Percentiles rank a stretch among this genome's conserved stretches.
These are phyloP conservation scores for Mycteria americana DNA, from an alignment of 2,797 vertebrate species.

Conservation along the genomic window DNA sequence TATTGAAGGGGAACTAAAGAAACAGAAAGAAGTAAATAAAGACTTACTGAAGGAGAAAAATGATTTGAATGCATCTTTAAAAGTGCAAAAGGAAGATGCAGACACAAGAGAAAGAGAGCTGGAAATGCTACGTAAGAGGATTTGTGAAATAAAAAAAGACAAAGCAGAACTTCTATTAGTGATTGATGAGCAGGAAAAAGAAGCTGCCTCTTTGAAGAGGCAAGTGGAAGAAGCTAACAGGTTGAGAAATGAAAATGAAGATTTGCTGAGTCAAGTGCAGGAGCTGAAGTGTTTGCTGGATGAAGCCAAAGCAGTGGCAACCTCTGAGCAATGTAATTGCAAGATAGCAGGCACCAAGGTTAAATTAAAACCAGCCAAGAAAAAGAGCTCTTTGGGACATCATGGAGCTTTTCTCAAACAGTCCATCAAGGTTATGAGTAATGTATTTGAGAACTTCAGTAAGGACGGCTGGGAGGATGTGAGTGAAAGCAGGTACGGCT, in stretches of 20 bases:
- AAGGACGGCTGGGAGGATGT: conserved; percentile 97
- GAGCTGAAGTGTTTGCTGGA: conserved; percentile 79
- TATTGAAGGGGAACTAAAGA: conserved; percentile 69
- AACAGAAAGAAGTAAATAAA: conserved; percentile 80
- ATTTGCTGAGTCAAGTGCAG: conserved; percentile 76
- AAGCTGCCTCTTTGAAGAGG: conserved; percentile 74
- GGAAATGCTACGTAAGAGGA: conserved; percentile 72
- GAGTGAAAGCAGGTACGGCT: conserved; percentile 90
- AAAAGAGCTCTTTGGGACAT: conserved; percentile 77
- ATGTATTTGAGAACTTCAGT: conserved; percentile 84
- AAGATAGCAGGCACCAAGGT: conserved; percentile 79
- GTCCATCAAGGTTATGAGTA: conserved; percentile 88
- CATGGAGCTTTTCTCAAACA: conserved; percentile 85
- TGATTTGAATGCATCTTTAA: conserved; percentile 76
- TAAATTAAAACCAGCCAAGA: conserved; percentile 83
- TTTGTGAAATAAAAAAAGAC: conserved; percentile 71
- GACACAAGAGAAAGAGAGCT: conserved; percentile 74
- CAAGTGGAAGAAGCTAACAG: conserved; percentile 70
- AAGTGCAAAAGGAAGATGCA: conserved; percentile 73
- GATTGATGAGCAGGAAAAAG: conserved; percentile 75
- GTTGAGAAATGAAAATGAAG: conserved; percentile 68
- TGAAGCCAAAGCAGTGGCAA: conserved; percentile 75
- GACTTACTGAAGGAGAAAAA: conserved; percentile 76
- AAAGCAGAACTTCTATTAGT: conserved; percentile 72
- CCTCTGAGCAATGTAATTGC: conserved; percentile 58